phyloP scores from a whole-genome alignment of 64 coral and sea anemone genomes.

The Acropora tenuis region DNA sequence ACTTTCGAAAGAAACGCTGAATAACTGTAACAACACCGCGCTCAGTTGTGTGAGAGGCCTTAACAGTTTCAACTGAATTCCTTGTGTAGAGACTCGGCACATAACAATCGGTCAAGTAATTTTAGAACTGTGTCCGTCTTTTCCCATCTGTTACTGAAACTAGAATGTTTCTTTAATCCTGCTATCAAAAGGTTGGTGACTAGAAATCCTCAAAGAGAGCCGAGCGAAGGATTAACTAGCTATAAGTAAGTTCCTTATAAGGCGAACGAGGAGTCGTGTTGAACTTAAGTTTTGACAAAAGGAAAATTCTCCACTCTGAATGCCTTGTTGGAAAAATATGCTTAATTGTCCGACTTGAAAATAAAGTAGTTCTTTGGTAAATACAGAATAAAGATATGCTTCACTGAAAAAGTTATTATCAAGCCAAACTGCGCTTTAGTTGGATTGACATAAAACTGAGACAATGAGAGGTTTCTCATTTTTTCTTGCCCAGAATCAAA shows the following conservation, averaged over 20 bases:
- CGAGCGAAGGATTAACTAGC: not conserved
- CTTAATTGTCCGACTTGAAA: not conserved
- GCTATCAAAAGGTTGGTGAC: not conserved
- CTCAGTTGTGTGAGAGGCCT: too few species aligned
- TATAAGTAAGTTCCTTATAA: not conserved
- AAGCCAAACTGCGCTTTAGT: not conserved
- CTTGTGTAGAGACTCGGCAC: too few species aligned
- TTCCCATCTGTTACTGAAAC: too few species aligned
- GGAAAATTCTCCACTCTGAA: not conserved
- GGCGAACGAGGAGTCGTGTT: not conserved
- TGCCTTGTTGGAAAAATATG: not conserved
- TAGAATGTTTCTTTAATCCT: not conserved
- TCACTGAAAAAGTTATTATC: too few species aligned
- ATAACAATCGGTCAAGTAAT: too few species aligned
- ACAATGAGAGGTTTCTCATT: not conserved
- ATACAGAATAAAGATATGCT: too few species aligned
- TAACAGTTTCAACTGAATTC: too few species aligned
- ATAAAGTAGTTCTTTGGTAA: too few species aligned
- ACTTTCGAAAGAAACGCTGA: too few species aligned
- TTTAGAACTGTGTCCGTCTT: too few species aligned
- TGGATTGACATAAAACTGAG: not conserved
- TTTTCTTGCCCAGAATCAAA: not conserved
- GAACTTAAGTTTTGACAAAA: not conserved
- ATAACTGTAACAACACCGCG: not conserved
- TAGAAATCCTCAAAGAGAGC: slow-evolving; percentile 23